Evolutionary conservation across 1,140 invertebrate species (phyloP), one percentile per base, ranked within the genome.

Genomic region (Drosophila novamexicana): DNA sequence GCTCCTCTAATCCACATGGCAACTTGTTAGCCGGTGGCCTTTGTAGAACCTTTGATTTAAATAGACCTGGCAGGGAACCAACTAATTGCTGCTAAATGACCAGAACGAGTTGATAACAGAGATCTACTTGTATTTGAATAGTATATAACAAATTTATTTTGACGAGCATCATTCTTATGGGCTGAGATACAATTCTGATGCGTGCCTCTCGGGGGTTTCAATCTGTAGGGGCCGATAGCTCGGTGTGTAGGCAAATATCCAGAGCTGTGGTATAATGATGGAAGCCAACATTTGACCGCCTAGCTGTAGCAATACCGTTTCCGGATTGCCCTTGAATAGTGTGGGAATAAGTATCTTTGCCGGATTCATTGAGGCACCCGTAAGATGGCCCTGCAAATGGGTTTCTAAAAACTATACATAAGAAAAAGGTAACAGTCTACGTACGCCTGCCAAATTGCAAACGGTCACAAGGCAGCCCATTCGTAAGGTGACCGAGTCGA

Each of bases 361-460:
- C 1, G 78, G 82, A 45, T 86, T 85, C 78, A 85, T 75, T 0
- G 70, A 40, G 7, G 75, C 67, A 8, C 77, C 81, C 0, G 81
- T 81, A 10, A 85, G 29, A 12, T 71, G 34, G 6, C 44, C 47
- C 81, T 79, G 16, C 2, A 45, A 58, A 52, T 36, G 8, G 12
- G 7, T 12, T 8, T 16, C 2, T 0, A 59, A 8, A 32, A 14
- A 22, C 14, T 16, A 0, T 29, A 1, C 22, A 57, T 29, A 22
- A 16, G 5, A 7, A 14, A 45, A 36, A 18, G 0, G 1, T 6
- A 18, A 9, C 8, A 50, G 8, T 22, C 6, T 7, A 75, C 72
- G 59, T 42, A 85, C 78, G 29, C 77, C 77, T 0, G 67, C 63
- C 7, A 85, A 52, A 9, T 53, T 45, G 18, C 82, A 85, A 5